Evolutionary conservation across 1,140 invertebrate genomes (phyloP).

Genomic region (Bactericera cockerelli): DNA sequence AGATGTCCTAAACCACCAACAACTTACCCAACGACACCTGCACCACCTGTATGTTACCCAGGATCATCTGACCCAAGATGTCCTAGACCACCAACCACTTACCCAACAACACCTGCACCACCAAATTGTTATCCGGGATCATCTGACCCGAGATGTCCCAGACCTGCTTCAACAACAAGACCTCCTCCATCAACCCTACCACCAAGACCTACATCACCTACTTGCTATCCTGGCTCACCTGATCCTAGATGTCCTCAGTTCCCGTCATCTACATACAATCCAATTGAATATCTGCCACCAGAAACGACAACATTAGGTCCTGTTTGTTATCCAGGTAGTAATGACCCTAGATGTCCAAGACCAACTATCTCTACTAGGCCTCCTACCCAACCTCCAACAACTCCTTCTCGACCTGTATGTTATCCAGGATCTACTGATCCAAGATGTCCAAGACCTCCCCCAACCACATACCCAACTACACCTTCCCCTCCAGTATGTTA

Average conservation of each 20-base stretch:
- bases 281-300: neutral
- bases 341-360: conserved; percentile 20
- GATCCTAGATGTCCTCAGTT: conserved; percentile 29
- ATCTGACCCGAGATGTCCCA: conserved; percentile 28
- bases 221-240: conserved; percentile 27
- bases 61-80: conserved; percentile 28
- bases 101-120: conserved; percentile 15
- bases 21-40: conserved; percentile 13
- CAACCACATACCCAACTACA: conserved; percentile 16
- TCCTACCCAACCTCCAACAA: conserved; percentile 21
- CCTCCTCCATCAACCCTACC: conserved; percentile 18
- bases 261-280: conserved; percentile 3
- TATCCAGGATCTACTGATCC: conserved; percentile 33
- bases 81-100: conserved; percentile 20
- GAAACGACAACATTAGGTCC: neutral
- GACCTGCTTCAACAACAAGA: conserved; percentile 19
- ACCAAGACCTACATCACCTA: conserved; percentile 6
- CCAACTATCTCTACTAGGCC: conserved; percentile 13
- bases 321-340: conserved; percentile 12
- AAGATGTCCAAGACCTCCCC: conserved; percentile 29
- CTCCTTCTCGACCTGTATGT: conserved; percentile 24
- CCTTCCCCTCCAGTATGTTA: conserved; percentile 14
- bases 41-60: conserved; percentile 18
- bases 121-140: conserved; percentile 25
- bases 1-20: conserved; percentile 23